Base-by-base conservation (phyloP, 2,888 invertebrate species). In the Ellobium chinense region DNA sequence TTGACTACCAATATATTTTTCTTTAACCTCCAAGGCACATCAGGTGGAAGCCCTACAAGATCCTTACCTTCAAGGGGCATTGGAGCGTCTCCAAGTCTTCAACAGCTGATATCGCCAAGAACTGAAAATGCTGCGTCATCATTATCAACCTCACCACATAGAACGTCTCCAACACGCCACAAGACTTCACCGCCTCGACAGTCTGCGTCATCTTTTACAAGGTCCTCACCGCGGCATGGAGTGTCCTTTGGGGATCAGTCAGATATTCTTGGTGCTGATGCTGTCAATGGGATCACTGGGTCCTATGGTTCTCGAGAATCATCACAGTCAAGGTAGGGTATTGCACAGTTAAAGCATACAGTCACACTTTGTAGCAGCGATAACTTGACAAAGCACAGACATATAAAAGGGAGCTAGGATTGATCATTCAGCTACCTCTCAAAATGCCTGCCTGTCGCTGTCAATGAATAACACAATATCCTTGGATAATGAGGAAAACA, bases 51-150 rank as follows among this genome's bases (percentile, higher is more conserved):
- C 46, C 39, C 46, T 0, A 39, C 62, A 18, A 63, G 46, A 34
- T 31, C 46, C 14, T 39, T 46, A 29, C 29, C 29, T n/a, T 36
- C 5, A 46, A 74, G 74, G 9, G 46, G 63, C 9, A 62, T 63
- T 29, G 63, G 62, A 2, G 63, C 74, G 0, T 74, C 74, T 18
- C 74, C 74, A 0, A 63, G 63, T 14, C 31, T 63, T 29, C 74
- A 74, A 34, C 37, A 62, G 46, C 54, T 74, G 34, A 54, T 63
- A 5, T 63, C 74, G n/a, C 62, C 36, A 31, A 36, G n/a, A 27
- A 14, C 2, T 37, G 29, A 63, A 14, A 29, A 29, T 27, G n/a
- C 14, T 27, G 31, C 37, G 31, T 63, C 74, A 39, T 7, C 63
- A 39, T 63, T 63, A 39, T 7, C 63, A 39, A n/a, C 74, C 9